These are phyloP conservation scores for Macquaria ambigua DNA, from an alignment of 2,113 vertebrate genomes.

Conservation along the genomic window DNA sequence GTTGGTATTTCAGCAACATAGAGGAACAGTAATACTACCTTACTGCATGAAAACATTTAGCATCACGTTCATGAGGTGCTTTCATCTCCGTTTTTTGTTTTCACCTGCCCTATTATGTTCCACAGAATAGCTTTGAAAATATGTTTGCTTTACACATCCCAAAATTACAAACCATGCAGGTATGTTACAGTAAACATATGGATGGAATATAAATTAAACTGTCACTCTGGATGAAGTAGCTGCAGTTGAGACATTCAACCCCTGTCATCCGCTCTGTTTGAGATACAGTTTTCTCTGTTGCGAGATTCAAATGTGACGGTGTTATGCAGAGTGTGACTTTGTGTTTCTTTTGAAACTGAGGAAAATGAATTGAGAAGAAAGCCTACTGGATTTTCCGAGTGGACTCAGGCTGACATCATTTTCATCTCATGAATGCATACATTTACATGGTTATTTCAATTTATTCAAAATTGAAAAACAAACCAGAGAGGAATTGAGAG, in stretches of 20 bases:
- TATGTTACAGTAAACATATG: conserved; percentile 35
- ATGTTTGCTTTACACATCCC: not conserved
- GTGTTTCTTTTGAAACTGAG: not conserved
- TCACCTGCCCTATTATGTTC: not conserved
- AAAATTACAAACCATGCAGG: not conserved
- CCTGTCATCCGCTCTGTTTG: conserved; percentile 30
- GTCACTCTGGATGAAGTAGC: conserved; percentile 62
- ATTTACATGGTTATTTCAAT: conserved; percentile 28
- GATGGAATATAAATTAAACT: conserved; percentile 64
- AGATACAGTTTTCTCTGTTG: conserved; percentile 28
- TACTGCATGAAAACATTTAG: not conserved
- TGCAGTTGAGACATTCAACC: conserved; percentile 37
- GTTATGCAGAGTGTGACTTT: conserved; percentile 23
- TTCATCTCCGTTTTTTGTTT: not conserved
- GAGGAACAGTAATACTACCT: not conserved
- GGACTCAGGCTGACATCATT: conserved; percentile 26
- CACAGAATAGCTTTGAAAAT: conserved; percentile 1
- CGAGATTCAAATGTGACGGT: conserved; percentile 31
- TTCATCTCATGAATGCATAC: conserved; percentile 23
- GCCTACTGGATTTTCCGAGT: conserved; percentile 14
- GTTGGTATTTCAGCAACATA: not conserved
- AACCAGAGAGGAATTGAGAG: not conserved
- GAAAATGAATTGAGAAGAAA: conserved; percentile 29
- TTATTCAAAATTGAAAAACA: not conserved
- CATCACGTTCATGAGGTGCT: not conserved